Evolutionary conservation across 2,888 invertebrate species (phyloP), one percentile per base, ranked within the genome.

Genomic region (Sphaerophoria taeniata): DNA sequence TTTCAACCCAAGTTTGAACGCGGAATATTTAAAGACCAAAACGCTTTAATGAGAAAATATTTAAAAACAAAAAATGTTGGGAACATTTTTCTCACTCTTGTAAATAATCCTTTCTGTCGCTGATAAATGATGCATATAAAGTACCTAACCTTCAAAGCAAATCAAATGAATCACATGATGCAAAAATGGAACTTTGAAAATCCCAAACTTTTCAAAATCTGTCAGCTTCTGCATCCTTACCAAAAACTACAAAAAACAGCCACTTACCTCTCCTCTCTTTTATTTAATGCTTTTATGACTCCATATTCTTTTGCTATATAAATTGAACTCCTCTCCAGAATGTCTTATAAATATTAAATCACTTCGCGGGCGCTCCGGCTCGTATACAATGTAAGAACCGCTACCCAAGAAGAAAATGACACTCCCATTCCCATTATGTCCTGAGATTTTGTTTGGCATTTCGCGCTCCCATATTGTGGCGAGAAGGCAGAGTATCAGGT

Each of bases 271-370:
- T 51, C 73, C 58, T 63, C 51, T 70, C 43, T 33, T 56, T 79
- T n/a, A n/a, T n/a, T 80, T 80, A 80, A 80, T 74, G 74, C 60
- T 65, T 81, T 76, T 76, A 76, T 67, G 71, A 81, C 71, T 65
- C 70, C 56, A 75, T 55, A 73, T 53, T 71, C 70, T 14, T 31
- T 16, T 6, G 39, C 45, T 2, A 24, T 24, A 24, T 24, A 61
- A 60, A 69, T 24, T 58, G 39, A 75, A 51, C 56, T 53, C 53
- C 24, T 58, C 24, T 24, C 24, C 31, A 53, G 16, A 51, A 74
- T 53, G 63, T 51, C 74, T 70, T 78, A 74, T 83, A 73, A 83
- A 83, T 79, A 79, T 69, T 83, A 47, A 53, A 79, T 83, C 72
- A 39, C 33, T n/a, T 65, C 11, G 39, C 45, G 34, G 7, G 3